Base-by-base conservation (phyloP, 2,113 vertebrate species). In the Scortum barcoo region DNA sequence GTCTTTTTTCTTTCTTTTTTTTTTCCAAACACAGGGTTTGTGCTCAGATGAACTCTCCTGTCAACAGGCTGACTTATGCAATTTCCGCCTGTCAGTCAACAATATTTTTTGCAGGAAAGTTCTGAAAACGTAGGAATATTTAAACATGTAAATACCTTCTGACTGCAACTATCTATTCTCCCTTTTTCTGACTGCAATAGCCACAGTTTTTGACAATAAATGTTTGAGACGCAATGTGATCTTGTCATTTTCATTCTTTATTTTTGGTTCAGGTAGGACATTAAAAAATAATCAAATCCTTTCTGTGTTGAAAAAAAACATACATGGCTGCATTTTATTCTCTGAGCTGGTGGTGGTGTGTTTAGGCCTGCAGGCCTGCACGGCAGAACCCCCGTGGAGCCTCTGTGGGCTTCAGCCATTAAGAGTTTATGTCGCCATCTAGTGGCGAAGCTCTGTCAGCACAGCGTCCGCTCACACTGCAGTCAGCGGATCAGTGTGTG, bases 401-500 rank as follows among this genome's bases (percentile, higher is more conserved):
- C 20, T 20, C 78, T 50, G 51, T 12, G 36, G 19, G 38, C 33
- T 46, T 40, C 33, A 7, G 17, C 17, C 30, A 54, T 38, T 36
- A 19, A 80, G 50, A 61, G 54, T 63, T 60, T 75, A 72, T 92
- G 81, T 91, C 72, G 80, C 91, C 94, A 95, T 94, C 94, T 95
- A 88, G 92, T 89, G 94, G 71, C 7, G 10, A 17, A 80, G 0
- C 13, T 73, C 0, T 40, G 85, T 66, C 53, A 81, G 62, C 67
- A 80, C 93, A 89, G 57, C 0, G 0, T 54, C 24, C 42, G 22
- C 4, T 33, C 33, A 1, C 0, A 9, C 48, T 42, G 11, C 12
- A 22, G 3, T 36, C 16, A 17, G 0, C 24, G 13, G 3, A 1
- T 57, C 42, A n/a, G n/a, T 74, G 63, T 38, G 48, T 68, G 7